phyloP scores from a whole-genome alignment of 2,113 vertebrate species.

The Paramisgurnus dabryanus region DNA sequence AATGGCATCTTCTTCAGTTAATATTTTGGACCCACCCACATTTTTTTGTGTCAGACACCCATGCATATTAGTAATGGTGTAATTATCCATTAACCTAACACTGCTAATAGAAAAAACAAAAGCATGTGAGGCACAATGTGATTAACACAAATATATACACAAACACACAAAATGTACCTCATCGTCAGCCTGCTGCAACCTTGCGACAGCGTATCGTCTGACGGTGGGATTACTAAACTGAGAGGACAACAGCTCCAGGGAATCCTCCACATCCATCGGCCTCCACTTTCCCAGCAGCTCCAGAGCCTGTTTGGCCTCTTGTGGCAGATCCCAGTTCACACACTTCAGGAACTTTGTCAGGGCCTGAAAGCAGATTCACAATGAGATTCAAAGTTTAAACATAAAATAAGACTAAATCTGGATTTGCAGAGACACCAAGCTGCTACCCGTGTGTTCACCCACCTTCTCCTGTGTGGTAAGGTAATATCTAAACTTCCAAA shows the following conservation, averaged over 20 bases:
- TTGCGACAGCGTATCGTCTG: slow-evolving; percentile 89
- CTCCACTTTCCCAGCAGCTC: slow-evolving; percentile 96
- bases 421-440: neutral
- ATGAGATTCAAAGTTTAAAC: slow-evolving; percentile 6
- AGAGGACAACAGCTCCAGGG: slow-evolving; percentile 91
- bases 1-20: no score
- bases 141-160: fast-evolving
- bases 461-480: slow-evolving; percentile 98
- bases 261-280: slow-evolving; percentile 99
- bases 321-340: slow-evolving; percentile 95
- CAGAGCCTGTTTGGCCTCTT: slow-evolving; percentile 95
- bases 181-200: slow-evolving; percentile 93
- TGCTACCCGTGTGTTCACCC: neutral
- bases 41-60: no score
- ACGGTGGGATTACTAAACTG: slow-evolving; percentile 94
- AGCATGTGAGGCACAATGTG: neutral
- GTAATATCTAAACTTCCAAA: slow-evolving; percentile 99
- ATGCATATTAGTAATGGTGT: no score
- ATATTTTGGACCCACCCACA: no score
- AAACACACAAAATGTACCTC: slow-evolving; percentile 76
- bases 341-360: slow-evolving; percentile 98
- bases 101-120: no score
- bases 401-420: neutral
- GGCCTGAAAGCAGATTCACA: slow-evolving; percentile 73
- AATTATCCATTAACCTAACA: no score